phyloP scores from a whole-genome alignment of 2,888 invertebrate species.

The Erpobdella octoculata region DNA sequence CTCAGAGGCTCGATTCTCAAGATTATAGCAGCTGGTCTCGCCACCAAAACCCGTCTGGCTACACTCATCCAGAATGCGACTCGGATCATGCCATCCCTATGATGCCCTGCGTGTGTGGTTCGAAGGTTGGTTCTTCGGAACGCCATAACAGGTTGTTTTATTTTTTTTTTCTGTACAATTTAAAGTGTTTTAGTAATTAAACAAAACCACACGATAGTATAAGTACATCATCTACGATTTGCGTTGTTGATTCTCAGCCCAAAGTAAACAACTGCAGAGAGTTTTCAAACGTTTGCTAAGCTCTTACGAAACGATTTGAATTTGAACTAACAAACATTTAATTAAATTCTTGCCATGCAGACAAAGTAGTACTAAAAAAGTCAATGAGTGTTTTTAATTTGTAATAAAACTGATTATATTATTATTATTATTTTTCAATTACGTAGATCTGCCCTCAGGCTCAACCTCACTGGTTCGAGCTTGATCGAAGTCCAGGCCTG shows the following conservation, averaged over 20 bases:
- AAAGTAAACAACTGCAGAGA: no score
- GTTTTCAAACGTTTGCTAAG: no score
- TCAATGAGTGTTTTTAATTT: background rate
- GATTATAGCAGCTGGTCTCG: background rate
- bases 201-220: no score
- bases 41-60: background rate
- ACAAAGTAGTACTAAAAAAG: no score
- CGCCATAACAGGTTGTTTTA: background rate
- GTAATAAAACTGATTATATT: background rate
- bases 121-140: background rate
- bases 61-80: slow-evolving; percentile 10
- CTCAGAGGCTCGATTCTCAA: background rate
- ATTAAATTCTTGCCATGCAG: no score
- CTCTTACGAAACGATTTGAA: no score
- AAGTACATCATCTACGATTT: no score
- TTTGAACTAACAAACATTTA: no score
- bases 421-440: background rate
- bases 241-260: no score
- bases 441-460: slow-evolving; percentile 17
- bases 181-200: no score
- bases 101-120: slow-evolving; percentile 6
- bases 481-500: slow-evolving; percentile 7
- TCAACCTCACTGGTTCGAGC: slow-evolving; percentile 18
- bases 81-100: slow-evolving; percentile 12
- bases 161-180: no score